phyloP scores from a whole-genome alignment of 2,797 vertebrate species.

The Rhadinocentrus ornatus region DNA sequence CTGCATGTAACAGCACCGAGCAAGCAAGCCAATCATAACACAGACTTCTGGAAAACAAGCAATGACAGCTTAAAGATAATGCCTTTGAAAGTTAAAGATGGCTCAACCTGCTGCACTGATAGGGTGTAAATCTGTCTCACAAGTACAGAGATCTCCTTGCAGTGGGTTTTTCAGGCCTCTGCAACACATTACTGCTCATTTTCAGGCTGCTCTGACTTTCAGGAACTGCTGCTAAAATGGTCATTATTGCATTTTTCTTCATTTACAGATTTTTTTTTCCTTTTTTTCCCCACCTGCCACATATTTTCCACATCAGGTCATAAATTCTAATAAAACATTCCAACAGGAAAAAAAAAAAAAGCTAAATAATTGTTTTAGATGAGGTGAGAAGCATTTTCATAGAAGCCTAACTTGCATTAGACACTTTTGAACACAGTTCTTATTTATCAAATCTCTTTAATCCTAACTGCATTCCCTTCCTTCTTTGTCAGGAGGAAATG shows the following conservation, averaged over 20 bases:
- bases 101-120: background rate
- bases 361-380: constrained; percentile 45
- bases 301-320: constrained; percentile 71
- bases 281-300: constrained; percentile 45
- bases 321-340: constrained; percentile 62
- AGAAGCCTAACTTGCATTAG: constrained; percentile 18
- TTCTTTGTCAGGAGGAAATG: constrained; percentile 50
- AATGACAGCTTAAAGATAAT: constrained; percentile 32
- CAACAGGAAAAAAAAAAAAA: constrained; percentile 46
- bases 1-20: constrained; percentile 45
- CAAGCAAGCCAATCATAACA: constrained; percentile 62
- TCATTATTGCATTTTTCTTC: constrained; percentile 56
- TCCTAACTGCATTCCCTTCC: constrained; percentile 21
- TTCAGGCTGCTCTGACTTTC: constrained; percentile 16
- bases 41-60: constrained; percentile 52
- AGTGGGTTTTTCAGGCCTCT: constrained; percentile 12
- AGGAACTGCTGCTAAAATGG: constrained; percentile 32
- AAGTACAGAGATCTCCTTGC: constrained; percentile 6
- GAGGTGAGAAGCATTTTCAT: constrained; percentile 61
- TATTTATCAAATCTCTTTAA: constrained; percentile 50
- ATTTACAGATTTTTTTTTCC: constrained; percentile 14
- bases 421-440: constrained; percentile 22
- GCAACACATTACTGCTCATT: constrained; percentile 39
- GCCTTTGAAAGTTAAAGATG: constrained; percentile 26
- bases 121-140: constrained; percentile 14